These are phyloP conservation scores for Glossosoma conforme DNA, from an alignment of 1,140 invertebrate genomes.

Conservation along the genomic window DNA sequence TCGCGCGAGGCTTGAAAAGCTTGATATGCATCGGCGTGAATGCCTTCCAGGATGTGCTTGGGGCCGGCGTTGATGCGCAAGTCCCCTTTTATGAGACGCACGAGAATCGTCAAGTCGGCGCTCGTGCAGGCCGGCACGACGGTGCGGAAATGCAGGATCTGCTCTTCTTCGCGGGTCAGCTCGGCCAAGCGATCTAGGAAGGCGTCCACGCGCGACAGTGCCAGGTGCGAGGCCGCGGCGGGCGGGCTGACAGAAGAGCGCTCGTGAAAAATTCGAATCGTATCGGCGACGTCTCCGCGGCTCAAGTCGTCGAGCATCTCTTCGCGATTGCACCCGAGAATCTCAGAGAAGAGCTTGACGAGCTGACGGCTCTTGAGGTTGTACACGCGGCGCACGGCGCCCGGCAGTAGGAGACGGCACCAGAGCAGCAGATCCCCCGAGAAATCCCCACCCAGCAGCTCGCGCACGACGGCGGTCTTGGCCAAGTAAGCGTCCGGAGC, in stretches of 20 bases:
- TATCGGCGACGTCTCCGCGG: conserved; percentile 86
- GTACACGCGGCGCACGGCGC: conserved; percentile 77
- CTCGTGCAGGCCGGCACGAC: conserved; percentile 74
- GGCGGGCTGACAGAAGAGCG: conserved; percentile 58
- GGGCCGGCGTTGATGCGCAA: conserved; percentile 87
- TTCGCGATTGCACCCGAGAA: conserved; percentile 68
- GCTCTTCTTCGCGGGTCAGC: conserved; percentile 84
- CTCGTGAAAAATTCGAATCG: conserved; percentile 76
- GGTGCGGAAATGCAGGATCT: conserved; percentile 67
- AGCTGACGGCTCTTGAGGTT: conserved; percentile 91
- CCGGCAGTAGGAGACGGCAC: conserved; percentile 80
- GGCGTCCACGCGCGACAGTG: conserved; percentile 72
- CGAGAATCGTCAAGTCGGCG: conserved; percentile 81
- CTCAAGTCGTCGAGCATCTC: conserved; percentile 84
- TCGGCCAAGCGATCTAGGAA: conserved; percentile 68
- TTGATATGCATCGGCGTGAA: conserved; percentile 81
- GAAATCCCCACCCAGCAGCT: conserved; percentile 62
- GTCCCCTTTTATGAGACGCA: conserved; percentile 86
- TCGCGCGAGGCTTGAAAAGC: conserved; percentile 83
- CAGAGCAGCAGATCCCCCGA: conserved; percentile 75
- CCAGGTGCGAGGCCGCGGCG: conserved; percentile 63
- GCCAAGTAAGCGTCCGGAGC: conserved; percentile 72
- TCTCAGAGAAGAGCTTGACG: conserved; percentile 80
- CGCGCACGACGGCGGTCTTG: conserved; percentile 73
- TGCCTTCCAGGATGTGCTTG: conserved; percentile 82